Conservation (phyloP, 2,888 invertebrate species). For the Drosophila pegasa region DNA sequence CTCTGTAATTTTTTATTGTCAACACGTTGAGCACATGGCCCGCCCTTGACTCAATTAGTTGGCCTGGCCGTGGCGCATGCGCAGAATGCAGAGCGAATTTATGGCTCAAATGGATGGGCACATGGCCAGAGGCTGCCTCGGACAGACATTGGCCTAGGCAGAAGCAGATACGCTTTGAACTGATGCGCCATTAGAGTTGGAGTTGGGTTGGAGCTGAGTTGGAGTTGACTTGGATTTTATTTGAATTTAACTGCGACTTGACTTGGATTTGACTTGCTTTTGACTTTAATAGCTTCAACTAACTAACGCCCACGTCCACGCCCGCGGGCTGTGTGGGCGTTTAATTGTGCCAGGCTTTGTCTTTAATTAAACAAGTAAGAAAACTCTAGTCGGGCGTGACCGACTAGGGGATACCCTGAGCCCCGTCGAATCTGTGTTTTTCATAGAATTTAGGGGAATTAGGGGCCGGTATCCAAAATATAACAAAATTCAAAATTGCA, state of each 20-base stretch:
- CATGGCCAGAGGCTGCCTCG: slow-evolving; percentile 28
- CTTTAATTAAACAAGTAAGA: slow-evolving; percentile 57
- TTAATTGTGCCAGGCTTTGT: slow-evolving; percentile 32
- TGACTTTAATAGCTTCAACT: slow-evolving; percentile 19
- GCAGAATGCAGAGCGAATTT: slow-evolving; percentile 59
- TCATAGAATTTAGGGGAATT: no score
- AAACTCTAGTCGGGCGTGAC: no score
- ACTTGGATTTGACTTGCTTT: neutral
- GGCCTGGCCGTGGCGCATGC: slow-evolving; percentile 71
- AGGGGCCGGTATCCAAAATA: no score
- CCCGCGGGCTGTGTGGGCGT: neutral
- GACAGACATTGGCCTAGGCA: slow-evolving; percentile 44
- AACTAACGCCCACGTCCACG: slow-evolving; percentile 31
- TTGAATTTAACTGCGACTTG: neutral
- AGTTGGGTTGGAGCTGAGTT: no score
- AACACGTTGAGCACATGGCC: slow-evolving; percentile 47
- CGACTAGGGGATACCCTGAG: no score
- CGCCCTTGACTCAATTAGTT: slow-evolving; percentile 77
- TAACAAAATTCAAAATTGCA: no score
- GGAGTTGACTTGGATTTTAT: no score
- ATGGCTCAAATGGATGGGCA: slow-evolving; percentile 29
- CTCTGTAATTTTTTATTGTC: slow-evolving; percentile 61
- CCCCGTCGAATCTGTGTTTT: no score
- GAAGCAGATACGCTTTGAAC: neutral
- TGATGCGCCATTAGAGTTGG: slow-evolving; percentile 30